A percentile compares a stretch with the other conserved stretches of the same genome.
These are phyloP conservation scores for Laupala kohalensis DNA, from an alignment of 1,140 invertebrate genomes.

Conservation along the genomic window DNA sequence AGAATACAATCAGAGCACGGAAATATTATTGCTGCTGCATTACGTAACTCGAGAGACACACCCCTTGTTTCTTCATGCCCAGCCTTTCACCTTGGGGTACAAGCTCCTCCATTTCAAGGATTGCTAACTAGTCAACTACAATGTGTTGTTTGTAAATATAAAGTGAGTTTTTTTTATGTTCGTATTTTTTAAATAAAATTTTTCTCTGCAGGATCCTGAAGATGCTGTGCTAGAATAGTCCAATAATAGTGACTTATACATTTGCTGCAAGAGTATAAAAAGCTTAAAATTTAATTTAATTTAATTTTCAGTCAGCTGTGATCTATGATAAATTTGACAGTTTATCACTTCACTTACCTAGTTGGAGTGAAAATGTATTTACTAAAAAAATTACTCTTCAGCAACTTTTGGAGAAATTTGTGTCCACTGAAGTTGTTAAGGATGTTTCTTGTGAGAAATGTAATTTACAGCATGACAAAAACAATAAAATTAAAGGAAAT, in stretches of 20 bases:
- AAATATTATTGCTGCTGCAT: not conserved
- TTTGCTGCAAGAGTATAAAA: not conserved
- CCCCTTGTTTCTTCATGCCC: not conserved
- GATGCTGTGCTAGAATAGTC: too few relatives aligned
- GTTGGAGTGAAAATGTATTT: not conserved
- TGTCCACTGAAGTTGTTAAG: constrained; percentile 66
- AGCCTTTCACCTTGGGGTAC: not conserved
- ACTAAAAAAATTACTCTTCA: constrained; percentile 33
- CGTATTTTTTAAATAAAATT: too few relatives aligned
- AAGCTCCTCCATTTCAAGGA: constrained; percentile 53
- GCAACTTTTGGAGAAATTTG: constrained; percentile 63
- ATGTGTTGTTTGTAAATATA: constrained; percentile 65
- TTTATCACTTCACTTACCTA: constrained; percentile 60
- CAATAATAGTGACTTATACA: not conserved
- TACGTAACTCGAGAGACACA: not conserved
- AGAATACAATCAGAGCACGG: not conserved
- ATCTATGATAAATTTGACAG: constrained; percentile 84
- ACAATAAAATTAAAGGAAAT: constrained; percentile 33
- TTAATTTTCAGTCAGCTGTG: constrained; percentile 24
- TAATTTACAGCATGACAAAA: constrained; percentile 29
- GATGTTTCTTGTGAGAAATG: constrained; percentile 76
- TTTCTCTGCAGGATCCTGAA: too few relatives aligned
- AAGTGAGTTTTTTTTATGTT: constrained; percentile 33
- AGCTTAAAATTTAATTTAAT: not conserved
- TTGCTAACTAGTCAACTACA: constrained; percentile 72